These are phyloP conservation scores for Mormyrus hasselquistii DNA, from an alignment of 2,797 vertebrate species.

Conservation along the genomic window DNA sequence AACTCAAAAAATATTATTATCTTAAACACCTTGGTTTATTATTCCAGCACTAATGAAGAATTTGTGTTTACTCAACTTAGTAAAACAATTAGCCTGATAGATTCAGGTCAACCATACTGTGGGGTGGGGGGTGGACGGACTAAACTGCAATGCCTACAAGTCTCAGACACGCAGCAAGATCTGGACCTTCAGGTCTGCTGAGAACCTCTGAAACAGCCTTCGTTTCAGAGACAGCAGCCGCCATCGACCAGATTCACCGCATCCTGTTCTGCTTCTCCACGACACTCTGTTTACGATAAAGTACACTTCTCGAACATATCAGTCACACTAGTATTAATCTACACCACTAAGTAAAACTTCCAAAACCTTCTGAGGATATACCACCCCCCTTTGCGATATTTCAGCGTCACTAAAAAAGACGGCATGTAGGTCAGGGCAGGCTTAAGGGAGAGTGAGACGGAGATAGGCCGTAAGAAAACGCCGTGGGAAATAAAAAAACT, in stretches of 20 bases:
- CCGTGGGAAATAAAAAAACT: conserved; percentile 1
- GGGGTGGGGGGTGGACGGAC: background rate
- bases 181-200: background rate
- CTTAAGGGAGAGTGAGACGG: background rate
- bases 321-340: background rate
- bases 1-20: background rate
- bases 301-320: background rate
- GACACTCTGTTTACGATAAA: background rate
- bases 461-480: background rate
- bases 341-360: background rate
- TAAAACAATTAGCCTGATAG: background rate
- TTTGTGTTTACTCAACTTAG: background rate
- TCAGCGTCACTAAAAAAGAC: background rate
- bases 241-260: background rate
- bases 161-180: background rate
- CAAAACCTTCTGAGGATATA: background rate
- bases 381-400: background rate
- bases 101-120: background rate
- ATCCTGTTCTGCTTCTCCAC: background rate
- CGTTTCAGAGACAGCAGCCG: background rate
- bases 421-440: background rate
- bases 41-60: background rate
- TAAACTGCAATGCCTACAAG: background rate
- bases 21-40: background rate
- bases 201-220: background rate